These are phyloP conservation scores for Thaleichthys pacificus DNA, from an alignment of 2,797 vertebrate genomes.

Conservation along the genomic window DNA sequence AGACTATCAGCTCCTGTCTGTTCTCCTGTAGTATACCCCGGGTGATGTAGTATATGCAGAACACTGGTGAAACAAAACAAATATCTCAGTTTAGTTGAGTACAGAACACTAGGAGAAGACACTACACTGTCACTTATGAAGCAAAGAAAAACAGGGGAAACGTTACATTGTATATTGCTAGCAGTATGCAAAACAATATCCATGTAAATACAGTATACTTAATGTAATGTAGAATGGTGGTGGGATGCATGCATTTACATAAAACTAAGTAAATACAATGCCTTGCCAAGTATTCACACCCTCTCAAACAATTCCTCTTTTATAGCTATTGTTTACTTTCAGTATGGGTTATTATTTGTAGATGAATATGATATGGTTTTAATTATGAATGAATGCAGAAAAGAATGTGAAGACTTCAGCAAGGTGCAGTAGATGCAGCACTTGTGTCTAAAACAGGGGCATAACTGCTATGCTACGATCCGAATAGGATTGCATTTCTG, in stretches of 20 bases:
- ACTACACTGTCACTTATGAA: too few species aligned
- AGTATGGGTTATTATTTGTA: too few species aligned
- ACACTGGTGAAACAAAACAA: slow-evolving; percentile 65
- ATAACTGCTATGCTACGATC: neutral
- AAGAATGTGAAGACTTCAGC: neutral
- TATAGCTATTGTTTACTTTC: too few species aligned
- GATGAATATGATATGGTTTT: too few species aligned
- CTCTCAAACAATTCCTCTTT: neutral
- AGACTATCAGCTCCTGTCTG: slow-evolving; percentile 80
- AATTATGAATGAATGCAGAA: neutral
- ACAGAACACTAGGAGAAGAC: too few species aligned
- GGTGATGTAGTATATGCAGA: slow-evolving; percentile 83
- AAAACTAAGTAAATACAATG: neutral
- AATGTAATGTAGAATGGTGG: neutral
- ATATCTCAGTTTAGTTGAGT: neutral
- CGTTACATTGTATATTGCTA: too few species aligned
- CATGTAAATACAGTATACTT: too few species aligned
- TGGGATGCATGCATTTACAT: too few species aligned
- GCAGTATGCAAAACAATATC: too few species aligned
- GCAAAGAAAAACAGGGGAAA: too few species aligned
- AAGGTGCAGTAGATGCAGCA: too few species aligned
- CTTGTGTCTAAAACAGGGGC: too few species aligned
- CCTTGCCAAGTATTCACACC: neutral
- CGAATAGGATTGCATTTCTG: neutral
- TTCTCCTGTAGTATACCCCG: slow-evolving; percentile 87